Conservation (phyloP, 2,797 vertebrate species). For the Ateles fusciceps region DNA sequence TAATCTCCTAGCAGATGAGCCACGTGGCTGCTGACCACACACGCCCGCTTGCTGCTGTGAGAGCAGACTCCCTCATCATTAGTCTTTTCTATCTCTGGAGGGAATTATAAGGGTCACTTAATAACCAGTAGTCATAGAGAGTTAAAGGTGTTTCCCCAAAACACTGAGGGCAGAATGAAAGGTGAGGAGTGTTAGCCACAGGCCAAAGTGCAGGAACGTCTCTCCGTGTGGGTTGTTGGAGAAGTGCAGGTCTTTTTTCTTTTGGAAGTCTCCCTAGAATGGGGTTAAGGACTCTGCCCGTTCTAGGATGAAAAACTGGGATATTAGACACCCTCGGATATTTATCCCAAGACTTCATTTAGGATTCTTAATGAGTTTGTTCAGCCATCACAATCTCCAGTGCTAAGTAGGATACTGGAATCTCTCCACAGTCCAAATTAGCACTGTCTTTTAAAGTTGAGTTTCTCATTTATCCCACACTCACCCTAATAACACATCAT, state of each 20-base stretch:
- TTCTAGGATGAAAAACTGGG: not conserved
- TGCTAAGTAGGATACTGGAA: no score
- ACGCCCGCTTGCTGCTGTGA: not conserved
- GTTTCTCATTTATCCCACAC: no score
- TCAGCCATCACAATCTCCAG: no score
- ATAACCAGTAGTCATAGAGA: no score
- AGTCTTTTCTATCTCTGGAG: no score
- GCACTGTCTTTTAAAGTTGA: no score
- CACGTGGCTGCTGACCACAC: not conserved
- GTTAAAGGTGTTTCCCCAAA: not conserved
- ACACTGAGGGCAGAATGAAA: not conserved
- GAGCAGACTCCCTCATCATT: no score
- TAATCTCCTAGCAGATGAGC: not conserved
- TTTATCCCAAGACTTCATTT: not conserved
- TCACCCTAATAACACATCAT: no score
- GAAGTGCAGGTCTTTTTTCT: not conserved
- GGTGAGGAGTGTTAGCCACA: not conserved
- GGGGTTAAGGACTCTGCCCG: not conserved
- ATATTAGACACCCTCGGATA: not conserved
- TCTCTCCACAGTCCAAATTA: no score
- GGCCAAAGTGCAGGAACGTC: not conserved
- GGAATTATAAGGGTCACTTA: no score
- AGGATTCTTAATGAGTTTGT: no score
- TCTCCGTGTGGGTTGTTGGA: no score
- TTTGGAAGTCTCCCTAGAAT: not conserved